A percentile compares a stretch with the other conserved stretches of the same genome.
These are phyloP conservation scores for Odontophorus gujanensis DNA, from an alignment of 2,113 vertebrate genomes.

Conservation along the genomic window DNA sequence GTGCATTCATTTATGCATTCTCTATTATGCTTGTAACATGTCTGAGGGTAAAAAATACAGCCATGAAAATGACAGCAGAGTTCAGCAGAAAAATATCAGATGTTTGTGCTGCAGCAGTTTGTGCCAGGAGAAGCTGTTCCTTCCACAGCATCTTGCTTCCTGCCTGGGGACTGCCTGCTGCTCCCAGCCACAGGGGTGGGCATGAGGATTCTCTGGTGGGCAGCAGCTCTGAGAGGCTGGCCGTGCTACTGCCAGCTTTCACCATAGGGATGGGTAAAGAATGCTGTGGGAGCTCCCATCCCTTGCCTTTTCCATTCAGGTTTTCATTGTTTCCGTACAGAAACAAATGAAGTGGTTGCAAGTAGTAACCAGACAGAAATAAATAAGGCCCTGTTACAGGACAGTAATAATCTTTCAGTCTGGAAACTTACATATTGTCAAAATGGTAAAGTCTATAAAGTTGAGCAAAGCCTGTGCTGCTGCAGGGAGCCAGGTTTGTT, in stretches of 20 bases:
- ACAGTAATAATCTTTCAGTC: neutral
- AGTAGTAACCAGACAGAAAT: neutral
- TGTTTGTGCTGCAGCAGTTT: neutral
- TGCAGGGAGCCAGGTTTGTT: neutral
- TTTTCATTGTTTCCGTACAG: neutral
- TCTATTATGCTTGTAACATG: conserved; percentile 50
- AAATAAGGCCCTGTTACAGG: neutral
- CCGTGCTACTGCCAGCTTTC: neutral
- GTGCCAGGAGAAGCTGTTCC: neutral
- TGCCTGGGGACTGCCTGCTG: neutral
- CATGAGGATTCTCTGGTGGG: neutral
- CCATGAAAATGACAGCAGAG: neutral
- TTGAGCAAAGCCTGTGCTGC: neutral
- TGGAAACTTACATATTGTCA: neutral
- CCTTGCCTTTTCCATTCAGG: neutral
- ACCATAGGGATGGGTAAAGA: neutral
- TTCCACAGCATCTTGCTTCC: neutral
- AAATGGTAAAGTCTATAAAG: neutral
- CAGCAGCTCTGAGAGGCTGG: neutral
- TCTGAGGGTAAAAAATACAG: conserved; percentile 10
- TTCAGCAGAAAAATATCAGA: neutral
- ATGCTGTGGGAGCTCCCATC: neutral
- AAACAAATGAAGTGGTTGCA: neutral
- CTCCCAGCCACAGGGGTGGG: neutral
- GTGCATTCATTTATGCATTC: conserved; percentile 51